phyloP scores from a whole-genome alignment of 1,140 invertebrate genomes.

The Drosophila watanabei region DNA sequence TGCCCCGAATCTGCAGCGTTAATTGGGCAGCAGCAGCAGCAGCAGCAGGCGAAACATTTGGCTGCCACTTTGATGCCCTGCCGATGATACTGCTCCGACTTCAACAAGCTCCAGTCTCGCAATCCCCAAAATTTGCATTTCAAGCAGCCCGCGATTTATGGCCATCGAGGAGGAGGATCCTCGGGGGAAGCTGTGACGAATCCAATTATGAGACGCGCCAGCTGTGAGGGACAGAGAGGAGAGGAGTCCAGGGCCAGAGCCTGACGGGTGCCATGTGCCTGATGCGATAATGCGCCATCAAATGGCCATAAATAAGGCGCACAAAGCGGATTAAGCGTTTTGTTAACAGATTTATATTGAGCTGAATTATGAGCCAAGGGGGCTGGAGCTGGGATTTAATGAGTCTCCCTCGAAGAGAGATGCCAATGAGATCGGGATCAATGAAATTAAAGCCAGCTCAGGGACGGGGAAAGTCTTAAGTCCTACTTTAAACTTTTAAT shows the following conservation, averaged over 20 bases:
- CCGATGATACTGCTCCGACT: conserved; percentile 68
- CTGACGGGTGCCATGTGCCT: conserved; percentile 73
- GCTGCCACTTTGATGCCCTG: conserved; percentile 79
- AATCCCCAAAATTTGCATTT: conserved; percentile 76
- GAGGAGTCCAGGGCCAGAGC: conserved; percentile 12
- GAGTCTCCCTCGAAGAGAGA: conserved; percentile 12
- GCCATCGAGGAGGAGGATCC: conserved; percentile 21
- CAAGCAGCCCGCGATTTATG: conserved; percentile 82
- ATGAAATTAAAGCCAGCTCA: conserved; percentile 34
- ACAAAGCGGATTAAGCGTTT: conserved; percentile 82
- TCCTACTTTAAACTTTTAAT: too few relatives aligned
- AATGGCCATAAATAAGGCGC: conserved; percentile 81
- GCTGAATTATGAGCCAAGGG: conserved; percentile 69
- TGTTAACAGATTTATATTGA: conserved; percentile 84
- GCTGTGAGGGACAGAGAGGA: conserved; percentile 42
- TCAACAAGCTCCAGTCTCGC: conserved; percentile 42
- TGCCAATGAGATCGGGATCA: conserved; percentile 28
- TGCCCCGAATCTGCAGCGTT: conserved; percentile 45
- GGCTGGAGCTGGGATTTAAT: conserved; percentile 42
- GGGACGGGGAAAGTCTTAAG: not conserved
- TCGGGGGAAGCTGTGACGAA: conserved; percentile 65
- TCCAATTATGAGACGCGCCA: conserved; percentile 82
- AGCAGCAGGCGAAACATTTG: conserved; percentile 66
- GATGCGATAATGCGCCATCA: conserved; percentile 81
- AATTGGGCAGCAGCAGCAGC: conserved; percentile 53